Evolutionary conservation across 2,797 vertebrate species (phyloP).

Genomic region (Sternotherus odoratus): DNA sequence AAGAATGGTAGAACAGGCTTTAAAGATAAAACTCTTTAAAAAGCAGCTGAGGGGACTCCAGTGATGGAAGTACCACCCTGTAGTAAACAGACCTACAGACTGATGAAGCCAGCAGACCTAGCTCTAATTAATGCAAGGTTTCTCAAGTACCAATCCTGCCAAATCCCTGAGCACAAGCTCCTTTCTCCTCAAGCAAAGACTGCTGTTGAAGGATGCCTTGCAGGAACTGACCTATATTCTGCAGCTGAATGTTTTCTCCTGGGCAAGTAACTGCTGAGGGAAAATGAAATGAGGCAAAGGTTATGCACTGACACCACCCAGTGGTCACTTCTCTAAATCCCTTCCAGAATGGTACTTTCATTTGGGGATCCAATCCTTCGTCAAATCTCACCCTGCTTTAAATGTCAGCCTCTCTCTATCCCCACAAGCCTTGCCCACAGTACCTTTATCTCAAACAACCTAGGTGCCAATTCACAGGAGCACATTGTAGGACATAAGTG

Average conservation of each 20-base stretch:
- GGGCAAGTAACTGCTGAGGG: background rate
- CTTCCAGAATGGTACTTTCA: background rate
- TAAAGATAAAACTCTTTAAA: background rate
- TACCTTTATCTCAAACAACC: background rate
- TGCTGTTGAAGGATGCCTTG: background rate
- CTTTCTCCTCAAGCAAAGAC: background rate
- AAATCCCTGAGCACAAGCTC: accelerated
- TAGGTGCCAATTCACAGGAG: background rate
- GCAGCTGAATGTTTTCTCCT: accelerated
- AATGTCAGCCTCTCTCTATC: background rate
- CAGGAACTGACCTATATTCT: accelerated
- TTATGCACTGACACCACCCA: background rate
- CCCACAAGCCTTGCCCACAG: background rate
- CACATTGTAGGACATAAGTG: accelerated
- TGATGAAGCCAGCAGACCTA: background rate
- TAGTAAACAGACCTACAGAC: background rate
- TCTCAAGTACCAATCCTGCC: accelerated
- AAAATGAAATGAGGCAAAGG: accelerated
- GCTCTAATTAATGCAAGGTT: background rate
- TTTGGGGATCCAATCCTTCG: background rate
- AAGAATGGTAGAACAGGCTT: background rate
- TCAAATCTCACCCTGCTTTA: background rate
- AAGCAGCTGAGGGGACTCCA: background rate
- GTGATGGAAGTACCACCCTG: slow-evolving; percentile 29
- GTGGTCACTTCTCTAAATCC: background rate